Evolutionary conservation across 2,797 vertebrate genomes (phyloP).

Genomic region (Peromyscus nudipes): DNA sequence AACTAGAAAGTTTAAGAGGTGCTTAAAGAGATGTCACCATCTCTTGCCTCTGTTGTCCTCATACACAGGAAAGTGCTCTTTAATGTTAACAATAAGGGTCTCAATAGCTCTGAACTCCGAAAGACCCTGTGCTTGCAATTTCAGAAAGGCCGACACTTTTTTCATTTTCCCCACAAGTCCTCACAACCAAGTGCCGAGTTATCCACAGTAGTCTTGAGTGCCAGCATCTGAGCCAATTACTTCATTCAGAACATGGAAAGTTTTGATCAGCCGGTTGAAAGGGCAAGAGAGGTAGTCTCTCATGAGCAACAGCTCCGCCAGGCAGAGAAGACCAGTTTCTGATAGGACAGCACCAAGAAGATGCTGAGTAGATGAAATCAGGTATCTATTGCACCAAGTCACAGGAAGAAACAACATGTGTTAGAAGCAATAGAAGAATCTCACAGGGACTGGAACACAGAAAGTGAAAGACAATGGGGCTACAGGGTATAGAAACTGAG

Average conservation of each 20-base stretch:
- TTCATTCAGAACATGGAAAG: background rate
- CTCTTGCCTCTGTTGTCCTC: background rate
- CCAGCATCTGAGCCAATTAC: background rate
- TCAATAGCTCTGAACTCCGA: background rate
- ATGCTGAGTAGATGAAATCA: background rate
- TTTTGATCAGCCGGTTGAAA: background rate
- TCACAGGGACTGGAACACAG: background rate
- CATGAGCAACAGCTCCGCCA: background rate
- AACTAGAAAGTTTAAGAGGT: conserved; percentile 12
- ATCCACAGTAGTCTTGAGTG: background rate
- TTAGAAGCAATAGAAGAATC: background rate
- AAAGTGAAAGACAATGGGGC: background rate
- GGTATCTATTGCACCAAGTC: background rate
- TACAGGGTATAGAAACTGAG: background rate
- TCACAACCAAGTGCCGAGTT: conserved; percentile 4
- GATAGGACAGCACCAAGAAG: background rate
- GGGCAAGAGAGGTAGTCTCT: background rate
- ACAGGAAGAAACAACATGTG: background rate
- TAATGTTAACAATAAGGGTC: background rate
- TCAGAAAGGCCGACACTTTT: background rate
- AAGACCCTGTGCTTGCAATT: background rate
- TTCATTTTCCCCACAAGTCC: background rate
- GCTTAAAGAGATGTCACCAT: background rate
- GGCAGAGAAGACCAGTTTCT: conserved; percentile 27
- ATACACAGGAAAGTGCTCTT: background rate